Percentiles rank a stretch among this genome's conserved stretches.
Conservation (phyloP, 2,888 invertebrate genomes). For the Scelioninae gen. 2 region DNA sequence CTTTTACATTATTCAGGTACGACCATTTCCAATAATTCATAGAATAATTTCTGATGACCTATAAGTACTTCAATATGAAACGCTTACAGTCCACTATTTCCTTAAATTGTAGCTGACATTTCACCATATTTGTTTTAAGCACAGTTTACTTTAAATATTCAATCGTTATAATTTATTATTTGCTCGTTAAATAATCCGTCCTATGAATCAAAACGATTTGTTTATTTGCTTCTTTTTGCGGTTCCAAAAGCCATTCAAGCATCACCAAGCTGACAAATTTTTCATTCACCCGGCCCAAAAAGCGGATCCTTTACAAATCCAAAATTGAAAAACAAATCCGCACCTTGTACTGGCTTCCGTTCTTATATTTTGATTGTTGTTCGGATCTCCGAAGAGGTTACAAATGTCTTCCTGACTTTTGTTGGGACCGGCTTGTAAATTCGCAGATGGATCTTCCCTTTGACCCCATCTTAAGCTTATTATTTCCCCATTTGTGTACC, state of each 20-base stretch:
- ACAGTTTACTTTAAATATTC: no score
- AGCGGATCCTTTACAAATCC: not conserved
- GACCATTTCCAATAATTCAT: no score
- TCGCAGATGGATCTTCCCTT: conserved; percentile 48
- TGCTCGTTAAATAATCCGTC: not conserved
- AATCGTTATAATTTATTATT: no score
- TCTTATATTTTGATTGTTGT: conserved; percentile 34
- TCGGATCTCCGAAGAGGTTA: conserved; percentile 38
- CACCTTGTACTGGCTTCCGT: conserved; percentile 12
- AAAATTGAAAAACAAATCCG: conserved; percentile 24
- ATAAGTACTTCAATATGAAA: no score
- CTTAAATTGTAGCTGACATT: no score
- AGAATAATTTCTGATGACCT: no score
- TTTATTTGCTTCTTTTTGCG: conserved; percentile 3
- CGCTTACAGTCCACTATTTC: no score
- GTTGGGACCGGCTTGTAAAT: conserved; percentile 28
- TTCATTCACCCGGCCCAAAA: conserved; percentile 3
- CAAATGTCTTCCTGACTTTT: conserved; percentile 54
- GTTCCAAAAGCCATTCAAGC: conserved; percentile 13
- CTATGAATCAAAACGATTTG: conserved; percentile 2
- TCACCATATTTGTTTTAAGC: not conserved
- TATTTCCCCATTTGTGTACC: conserved; percentile 45
- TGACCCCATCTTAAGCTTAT: conserved; percentile 49
- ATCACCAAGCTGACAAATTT: conserved; percentile 11
- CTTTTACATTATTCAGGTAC: no score